A percentile compares a stretch with the other conserved stretches of the same genome.
phyloP scores from a whole-genome alignment of 2,888 invertebrate species.

The Agrochola litura region DNA sequence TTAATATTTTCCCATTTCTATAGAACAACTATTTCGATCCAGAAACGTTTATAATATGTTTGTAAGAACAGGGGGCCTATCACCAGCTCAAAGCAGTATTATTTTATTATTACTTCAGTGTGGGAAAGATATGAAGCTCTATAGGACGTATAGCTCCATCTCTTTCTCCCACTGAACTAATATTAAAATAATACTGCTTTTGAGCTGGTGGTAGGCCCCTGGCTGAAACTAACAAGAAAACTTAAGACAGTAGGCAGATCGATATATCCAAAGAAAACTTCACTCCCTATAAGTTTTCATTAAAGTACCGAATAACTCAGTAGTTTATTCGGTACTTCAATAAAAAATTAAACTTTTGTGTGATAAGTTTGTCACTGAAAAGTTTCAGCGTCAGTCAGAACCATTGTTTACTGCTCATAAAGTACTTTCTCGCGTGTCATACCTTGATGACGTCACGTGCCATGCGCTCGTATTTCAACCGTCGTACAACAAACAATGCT shows the following conservation, averaged over 20 bases:
- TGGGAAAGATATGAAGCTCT: too few relatives aligned
- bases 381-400: not conserved
- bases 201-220: too few relatives aligned
- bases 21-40: not conserved
- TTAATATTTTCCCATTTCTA: not conserved
- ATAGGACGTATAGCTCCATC: too few relatives aligned
- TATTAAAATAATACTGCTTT: too few relatives aligned
- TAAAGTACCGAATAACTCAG: not conserved
- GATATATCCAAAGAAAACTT: not conserved
- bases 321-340: not conserved
- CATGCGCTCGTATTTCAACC: conserved; percentile 47
- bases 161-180: too few relatives aligned
- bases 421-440: conserved; percentile 50
- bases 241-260: not conserved
- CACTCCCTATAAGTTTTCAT: not conserved
- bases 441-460: conserved; percentile 47
- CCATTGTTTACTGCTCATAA: conserved; percentile 23
- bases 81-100: too few relatives aligned
- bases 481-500: conserved; percentile 48
- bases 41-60: not conserved
- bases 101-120: too few relatives aligned
- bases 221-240: too few relatives aligned
- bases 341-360: not conserved
- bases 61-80: too few relatives aligned
- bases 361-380: conserved; percentile 9